These are phyloP conservation scores for Ophonus ardosiacus DNA, from an alignment of 2,888 invertebrate genomes.

Conservation along the genomic window DNA sequence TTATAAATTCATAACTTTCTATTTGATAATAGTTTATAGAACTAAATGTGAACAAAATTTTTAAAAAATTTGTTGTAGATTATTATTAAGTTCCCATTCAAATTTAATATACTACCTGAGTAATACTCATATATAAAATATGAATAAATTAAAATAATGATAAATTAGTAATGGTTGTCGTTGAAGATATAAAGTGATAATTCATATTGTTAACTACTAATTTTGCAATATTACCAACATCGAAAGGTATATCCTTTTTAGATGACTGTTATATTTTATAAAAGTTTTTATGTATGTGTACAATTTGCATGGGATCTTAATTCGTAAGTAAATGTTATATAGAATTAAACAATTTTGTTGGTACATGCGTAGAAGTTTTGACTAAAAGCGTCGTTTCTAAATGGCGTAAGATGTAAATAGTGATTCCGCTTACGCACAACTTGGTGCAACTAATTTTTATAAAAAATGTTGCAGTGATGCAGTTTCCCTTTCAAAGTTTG, in stretches of 20 bases:
- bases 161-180: neutral
- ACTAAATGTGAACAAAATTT: conserved; percentile 4
- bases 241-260: conserved; percentile 39
- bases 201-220: neutral
- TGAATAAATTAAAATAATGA: neutral
- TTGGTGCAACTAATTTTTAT: conserved; percentile 53
- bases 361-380: conserved; percentile 53
- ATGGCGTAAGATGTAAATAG: conserved; percentile 34
- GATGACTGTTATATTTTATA: conserved; percentile 34
- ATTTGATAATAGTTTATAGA: conserved; percentile 17
- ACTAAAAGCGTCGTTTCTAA: conserved; percentile 1
- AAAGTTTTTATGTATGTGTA: conserved; percentile 17
- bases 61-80: conserved; percentile 1
- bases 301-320: conserved; percentile 44
- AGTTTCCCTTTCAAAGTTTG: conserved; percentile 44
- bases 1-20: conserved; percentile 22
- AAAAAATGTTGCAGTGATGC: conserved; percentile 37
- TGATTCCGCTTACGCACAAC: conserved; percentile 45
- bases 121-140: neutral
- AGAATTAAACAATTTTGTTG: conserved; percentile 47
- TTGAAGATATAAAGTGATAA: conserved; percentile 4
- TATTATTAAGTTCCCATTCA: conserved; percentile 43
- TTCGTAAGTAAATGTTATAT: conserved; percentile 16
- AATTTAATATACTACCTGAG: neutral
- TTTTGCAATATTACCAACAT: conserved; percentile 33